Evolutionary conservation across 2,113 vertebrate genomes (phyloP).

Genomic region (Gymnorhina tibicen): DNA sequence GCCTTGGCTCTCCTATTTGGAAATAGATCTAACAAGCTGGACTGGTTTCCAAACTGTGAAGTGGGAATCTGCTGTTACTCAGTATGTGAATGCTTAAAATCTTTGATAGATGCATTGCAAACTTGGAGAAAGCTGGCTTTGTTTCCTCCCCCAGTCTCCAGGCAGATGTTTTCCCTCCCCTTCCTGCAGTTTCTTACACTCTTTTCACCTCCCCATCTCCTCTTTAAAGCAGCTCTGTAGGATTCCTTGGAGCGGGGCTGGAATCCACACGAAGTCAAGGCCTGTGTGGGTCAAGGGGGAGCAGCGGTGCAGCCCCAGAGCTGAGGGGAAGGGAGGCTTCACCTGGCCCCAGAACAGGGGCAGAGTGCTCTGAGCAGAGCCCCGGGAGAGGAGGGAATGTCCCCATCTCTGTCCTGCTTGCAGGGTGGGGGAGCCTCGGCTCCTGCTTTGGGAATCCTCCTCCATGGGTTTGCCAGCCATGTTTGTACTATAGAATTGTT

Average conservation of each 20-base stretch:
- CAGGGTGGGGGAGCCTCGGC: neutral
- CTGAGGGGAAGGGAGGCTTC: neutral
- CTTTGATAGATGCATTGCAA: neutral
- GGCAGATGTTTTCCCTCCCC: constrained; percentile 19
- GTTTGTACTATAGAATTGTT: neutral
- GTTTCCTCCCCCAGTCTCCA: neutral
- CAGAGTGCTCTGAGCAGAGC: neutral
- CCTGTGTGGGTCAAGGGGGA: neutral
- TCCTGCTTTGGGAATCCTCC: neutral
- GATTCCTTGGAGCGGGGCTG: neutral
- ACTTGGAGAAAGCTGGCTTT: constrained; percentile 38
- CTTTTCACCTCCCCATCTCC: neutral
- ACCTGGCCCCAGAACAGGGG: neutral
- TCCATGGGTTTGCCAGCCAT: neutral
- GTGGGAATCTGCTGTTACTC: constrained; percentile 15
- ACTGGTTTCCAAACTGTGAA: neutral
- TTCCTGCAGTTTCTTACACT: constrained; percentile 14
- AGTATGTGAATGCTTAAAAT: neutral
- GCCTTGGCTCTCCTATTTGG: neutral
- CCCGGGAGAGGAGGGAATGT: neutral
- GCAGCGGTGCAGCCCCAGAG: neutral
- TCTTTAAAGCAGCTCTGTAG: constrained; percentile 13
- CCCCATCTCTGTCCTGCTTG: neutral
- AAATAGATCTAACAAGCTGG: neutral
- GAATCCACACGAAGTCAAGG: neutral